These are phyloP conservation scores for Drosophila funebris DNA, from an alignment of 1,140 invertebrate genomes.

Conservation along the genomic window DNA sequence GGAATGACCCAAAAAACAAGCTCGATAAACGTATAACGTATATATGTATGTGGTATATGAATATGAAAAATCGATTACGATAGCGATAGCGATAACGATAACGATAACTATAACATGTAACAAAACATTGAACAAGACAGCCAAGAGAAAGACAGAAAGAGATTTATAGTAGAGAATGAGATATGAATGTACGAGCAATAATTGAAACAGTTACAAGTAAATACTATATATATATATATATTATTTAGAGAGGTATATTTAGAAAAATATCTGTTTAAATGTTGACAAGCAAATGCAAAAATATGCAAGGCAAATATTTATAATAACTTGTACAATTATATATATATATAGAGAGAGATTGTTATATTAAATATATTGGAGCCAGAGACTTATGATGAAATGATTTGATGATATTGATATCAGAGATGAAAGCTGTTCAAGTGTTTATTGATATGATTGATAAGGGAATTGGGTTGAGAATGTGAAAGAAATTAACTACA, in stretches of 20 bases:
- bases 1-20: constrained; percentile 35
- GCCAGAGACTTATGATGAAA: constrained; percentile 37
- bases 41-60: constrained; percentile 24
- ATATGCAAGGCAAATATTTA: constrained; percentile 28
- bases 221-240: constrained; percentile 19
- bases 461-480: constrained; percentile 20
- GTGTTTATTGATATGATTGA: constrained; percentile 34
- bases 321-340: constrained; percentile 17
- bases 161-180: constrained; percentile 12
- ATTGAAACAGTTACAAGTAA: constrained; percentile 43
- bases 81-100: constrained; percentile 19
- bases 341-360: constrained; percentile 28
- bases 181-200: constrained; percentile 35
- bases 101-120: constrained; percentile 41
- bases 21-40: constrained; percentile 23
- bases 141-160: constrained; percentile 45
- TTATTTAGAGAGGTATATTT: constrained; percentile 13
- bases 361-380: constrained; percentile 40
- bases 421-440: constrained; percentile 28
- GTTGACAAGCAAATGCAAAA: constrained; percentile 71
- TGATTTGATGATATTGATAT: constrained; percentile 23
- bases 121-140: constrained; percentile 61
- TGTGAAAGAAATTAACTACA: constrained; percentile 18
- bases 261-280: constrained; percentile 34
- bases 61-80: constrained; percentile 22